Evolutionary conservation across 2,888 invertebrate genomes (phyloP), one percentile per base, ranked within the genome.

Genomic region (Volucella inflata): DNA sequence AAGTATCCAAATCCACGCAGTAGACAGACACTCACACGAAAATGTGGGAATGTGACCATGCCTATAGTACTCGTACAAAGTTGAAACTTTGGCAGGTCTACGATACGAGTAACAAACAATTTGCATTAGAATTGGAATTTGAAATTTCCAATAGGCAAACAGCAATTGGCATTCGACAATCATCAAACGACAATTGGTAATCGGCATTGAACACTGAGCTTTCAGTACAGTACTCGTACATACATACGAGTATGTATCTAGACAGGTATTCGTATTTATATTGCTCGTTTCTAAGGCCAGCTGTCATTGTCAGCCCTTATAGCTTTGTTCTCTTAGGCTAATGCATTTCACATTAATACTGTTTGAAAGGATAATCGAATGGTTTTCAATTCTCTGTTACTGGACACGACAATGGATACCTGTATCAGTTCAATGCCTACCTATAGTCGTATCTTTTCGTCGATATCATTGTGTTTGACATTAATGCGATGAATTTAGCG

Each of bases 81-180:
- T 60, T 21, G 50, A 83, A 83, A 79, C 74, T 46, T 79, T 83
- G 79, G 79, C 79, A 83, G 55, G 30, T 30, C 30, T 30, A 6
- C 6, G 30, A 48, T 30, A 6, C 6, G 30, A 48, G 53, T 67
- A 75, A 83, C 83, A 83, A 83, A 83, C 79, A 83, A 83, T 83
- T 83, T 79, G 83, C 83, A 83, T 79, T 83, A 70, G 79, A 74
- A 79, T 74, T 70, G 79, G 17, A 83, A 70, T 74, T 79, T 44
- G 14, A 44, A 62, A 76, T 57, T 21, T 17, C 9, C 17, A 30
- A 11, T 36, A 10, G 8, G 16, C 30, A 30, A 30, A 30, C 30
- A 6, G 30, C 30, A 30, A 46, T 46, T 38, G 36, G 16, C 36
- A 30, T 11, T 53, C 6, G 4, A 21, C 11, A 11, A 8, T 50